phyloP scores from a whole-genome alignment of 2,113 vertebrate species.

The Odobenus rosmarus region DNA sequence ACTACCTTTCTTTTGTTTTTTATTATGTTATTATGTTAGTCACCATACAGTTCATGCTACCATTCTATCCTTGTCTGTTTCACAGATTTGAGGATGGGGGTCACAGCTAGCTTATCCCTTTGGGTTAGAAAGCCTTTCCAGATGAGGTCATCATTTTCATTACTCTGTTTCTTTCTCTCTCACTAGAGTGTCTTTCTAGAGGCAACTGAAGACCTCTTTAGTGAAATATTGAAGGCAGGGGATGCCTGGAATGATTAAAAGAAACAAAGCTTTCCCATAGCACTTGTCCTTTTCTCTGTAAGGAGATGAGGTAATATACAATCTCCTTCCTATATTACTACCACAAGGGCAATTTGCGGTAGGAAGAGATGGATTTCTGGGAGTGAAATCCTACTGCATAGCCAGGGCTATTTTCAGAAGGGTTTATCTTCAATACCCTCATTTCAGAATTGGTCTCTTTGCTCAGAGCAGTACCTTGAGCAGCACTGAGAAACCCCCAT shows the following conservation, averaged over 20 bases:
- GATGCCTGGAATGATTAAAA: constrained; percentile 75
- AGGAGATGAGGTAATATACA: constrained; percentile 78
- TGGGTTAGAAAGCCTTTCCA: constrained; percentile 63
- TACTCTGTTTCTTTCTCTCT: constrained; percentile 66
- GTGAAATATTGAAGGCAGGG: constrained; percentile 77
- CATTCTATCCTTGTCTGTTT: constrained; percentile 13
- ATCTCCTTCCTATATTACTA: constrained; percentile 74
- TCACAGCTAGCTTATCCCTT: constrained; percentile 52
- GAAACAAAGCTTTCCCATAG: constrained; percentile 72
- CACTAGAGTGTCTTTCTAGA: constrained; percentile 72
- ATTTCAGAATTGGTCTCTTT: constrained; percentile 74
- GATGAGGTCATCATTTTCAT: constrained; percentile 74
- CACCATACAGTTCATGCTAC: not conserved
- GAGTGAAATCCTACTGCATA: constrained; percentile 63
- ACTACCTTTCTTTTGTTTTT: not conserved
- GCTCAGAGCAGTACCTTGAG: constrained; percentile 50
- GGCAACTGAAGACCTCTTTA: constrained; percentile 65
- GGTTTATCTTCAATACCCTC: constrained; percentile 58
- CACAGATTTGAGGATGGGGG: not conserved
- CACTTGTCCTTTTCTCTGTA: constrained; percentile 70
- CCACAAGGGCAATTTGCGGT: constrained; percentile 74
- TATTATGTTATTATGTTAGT: too few species aligned
- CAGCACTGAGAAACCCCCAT: constrained; percentile 8
- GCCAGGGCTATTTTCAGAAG: constrained; percentile 63
- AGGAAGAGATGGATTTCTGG: constrained; percentile 70